Conservation (phyloP, 1,140 invertebrate genomes). For the Lepidurus arcticus region DNA sequence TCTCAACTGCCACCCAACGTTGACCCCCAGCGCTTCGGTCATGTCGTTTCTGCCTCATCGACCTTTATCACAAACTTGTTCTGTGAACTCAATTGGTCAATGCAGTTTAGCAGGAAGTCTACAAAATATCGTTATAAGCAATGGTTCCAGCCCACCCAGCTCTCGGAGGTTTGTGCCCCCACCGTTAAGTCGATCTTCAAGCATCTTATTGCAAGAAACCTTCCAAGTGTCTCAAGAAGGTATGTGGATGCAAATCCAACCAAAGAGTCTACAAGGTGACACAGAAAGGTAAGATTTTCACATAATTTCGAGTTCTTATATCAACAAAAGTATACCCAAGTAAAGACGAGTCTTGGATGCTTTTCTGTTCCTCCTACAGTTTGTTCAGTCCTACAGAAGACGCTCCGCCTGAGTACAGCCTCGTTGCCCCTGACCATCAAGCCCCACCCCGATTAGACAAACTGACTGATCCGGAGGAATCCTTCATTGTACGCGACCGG, state of each 20-base stretch:
- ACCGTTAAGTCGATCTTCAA: background rate
- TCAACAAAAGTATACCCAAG: background rate
- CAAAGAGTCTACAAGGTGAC: background rate
- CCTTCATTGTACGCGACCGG: conserved; percentile 42
- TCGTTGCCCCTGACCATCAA: conserved; percentile 49
- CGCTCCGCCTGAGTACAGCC: conserved; percentile 41
- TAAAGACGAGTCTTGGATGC: background rate
- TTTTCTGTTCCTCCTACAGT: conserved; percentile 23
- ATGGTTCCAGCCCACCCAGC: background rate
- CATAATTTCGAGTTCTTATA: background rate
- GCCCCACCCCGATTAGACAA: background rate
- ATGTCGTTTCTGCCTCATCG: background rate
- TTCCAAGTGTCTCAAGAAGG: background rate
- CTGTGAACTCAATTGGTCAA: background rate
- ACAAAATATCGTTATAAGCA: background rate
- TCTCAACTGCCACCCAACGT: conserved; percentile 39
- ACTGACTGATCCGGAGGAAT: conserved; percentile 52
- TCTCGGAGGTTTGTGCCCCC: background rate
- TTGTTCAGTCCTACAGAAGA: conserved; percentile 43
- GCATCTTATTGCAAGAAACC: background rate
- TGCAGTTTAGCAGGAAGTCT: background rate
- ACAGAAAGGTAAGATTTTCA: background rate
- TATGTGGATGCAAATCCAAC: background rate
- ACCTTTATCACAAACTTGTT: conserved; percentile 5
- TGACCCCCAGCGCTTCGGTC: background rate